Evolutionary conservation across 1,140 invertebrate species (phyloP), one percentile per base, ranked within the genome.

Genomic region (Aphelinus atriplicis): DNA sequence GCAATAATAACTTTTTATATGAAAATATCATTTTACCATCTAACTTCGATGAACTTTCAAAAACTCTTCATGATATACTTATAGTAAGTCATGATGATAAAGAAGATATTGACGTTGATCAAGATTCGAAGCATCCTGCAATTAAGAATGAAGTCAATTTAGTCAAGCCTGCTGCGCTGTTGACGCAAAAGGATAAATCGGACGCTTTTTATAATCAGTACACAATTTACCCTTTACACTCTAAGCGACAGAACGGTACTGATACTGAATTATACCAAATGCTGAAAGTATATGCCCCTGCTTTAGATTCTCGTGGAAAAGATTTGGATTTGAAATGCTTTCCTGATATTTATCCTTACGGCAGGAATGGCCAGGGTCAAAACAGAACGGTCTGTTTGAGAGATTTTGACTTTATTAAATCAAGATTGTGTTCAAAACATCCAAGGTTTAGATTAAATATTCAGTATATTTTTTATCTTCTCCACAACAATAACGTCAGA

Each of bases 391-490:
- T 73, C 42, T 58, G 71, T 53, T 68, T 84, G 65, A 79, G 67
- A 7, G 72, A 80, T 64, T 78, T 73, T 56, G 79, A 82, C 51
- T 85, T 77, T 61, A 81, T 81, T 3, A 82, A 83, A 79, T 9
- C 45, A 51, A 77, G 60, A 66, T 77, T 83, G 56, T 78, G 75
- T 78, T 83, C 80, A 1, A 78, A 75, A 56, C 77, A 82, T 78
- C 6, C 78, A 4, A 71, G 77, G 74, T 84, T 78, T 77, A 65
- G 82, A 63, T 73, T 78, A 58, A 81, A 83, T 78, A 73, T 81
- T 48, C 81, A 83, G 76, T 83, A 82, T 72, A 47, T 82, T n/a
- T 83, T 84, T 57, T 82, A 74, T 78, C 73, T 83, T 42, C 71
- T 82, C n/a, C 76, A 81, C 77, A 77, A 84, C 69, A 53, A 65